Conservation (phyloP, 1,140 invertebrate species). For the Batillaria attramentaria region DNA sequence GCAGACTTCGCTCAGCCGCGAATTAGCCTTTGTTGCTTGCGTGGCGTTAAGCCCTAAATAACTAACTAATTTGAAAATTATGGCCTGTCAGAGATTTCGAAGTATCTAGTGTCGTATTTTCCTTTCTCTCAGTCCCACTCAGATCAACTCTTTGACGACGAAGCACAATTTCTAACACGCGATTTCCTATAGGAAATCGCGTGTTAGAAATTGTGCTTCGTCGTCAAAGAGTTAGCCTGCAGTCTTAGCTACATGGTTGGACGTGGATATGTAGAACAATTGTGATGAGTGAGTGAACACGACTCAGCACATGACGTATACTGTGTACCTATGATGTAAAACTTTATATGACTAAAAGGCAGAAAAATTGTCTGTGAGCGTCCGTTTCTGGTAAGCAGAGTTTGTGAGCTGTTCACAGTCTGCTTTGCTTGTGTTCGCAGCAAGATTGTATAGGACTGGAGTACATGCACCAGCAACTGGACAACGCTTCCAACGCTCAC, state of each 20-base stretch:
- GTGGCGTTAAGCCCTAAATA: too few species aligned
- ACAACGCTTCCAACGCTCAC: not conserved
- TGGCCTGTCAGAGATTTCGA: not conserved
- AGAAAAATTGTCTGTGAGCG: not conserved
- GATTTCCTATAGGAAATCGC: too few species aligned
- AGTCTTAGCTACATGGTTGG: too few species aligned
- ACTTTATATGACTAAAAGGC: not conserved
- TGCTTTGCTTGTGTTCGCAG: not conserved
- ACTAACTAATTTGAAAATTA: not conserved
- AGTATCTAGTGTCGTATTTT: not conserved
- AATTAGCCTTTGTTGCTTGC: too few species aligned
- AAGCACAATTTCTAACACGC: too few species aligned
- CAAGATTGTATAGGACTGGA: not conserved
- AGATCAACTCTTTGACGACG: too few species aligned
- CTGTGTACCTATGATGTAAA: not conserved
- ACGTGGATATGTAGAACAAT: not conserved
- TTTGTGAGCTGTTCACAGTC: too few species aligned
- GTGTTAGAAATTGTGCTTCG: too few species aligned
- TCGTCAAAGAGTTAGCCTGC: too few species aligned
- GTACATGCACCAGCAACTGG: not conserved
- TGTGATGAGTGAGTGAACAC: not conserved
- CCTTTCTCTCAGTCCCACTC: too few species aligned
- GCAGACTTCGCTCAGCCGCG: not conserved
- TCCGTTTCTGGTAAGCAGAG: not conserved
- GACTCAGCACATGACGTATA: not conserved